Conservation (phyloP, 2,888 invertebrate genomes). For the Zaprionus lineosus region DNA sequence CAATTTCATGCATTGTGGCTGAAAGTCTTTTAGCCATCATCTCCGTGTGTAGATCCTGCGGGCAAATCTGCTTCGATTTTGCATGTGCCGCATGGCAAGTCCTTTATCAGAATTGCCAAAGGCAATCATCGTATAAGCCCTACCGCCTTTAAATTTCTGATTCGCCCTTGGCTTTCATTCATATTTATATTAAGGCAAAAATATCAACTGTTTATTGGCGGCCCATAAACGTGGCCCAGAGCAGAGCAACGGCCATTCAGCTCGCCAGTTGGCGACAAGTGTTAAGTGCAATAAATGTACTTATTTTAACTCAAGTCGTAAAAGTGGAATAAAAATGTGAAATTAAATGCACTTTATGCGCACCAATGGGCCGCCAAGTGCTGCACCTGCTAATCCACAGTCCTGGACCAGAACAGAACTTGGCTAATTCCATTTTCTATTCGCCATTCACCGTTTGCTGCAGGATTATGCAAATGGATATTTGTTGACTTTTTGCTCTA, state of each 20-base stretch:
- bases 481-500: slow-evolving; percentile 24
- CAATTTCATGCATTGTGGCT: slow-evolving; percentile 4
- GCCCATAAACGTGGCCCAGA: slow-evolving; percentile 4
- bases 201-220: slow-evolving; percentile 6
- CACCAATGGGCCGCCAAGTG: slow-evolving; percentile 6
- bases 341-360: slow-evolving; percentile 42
- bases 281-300: slow-evolving; percentile 16
- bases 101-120: slow-evolving; percentile 10
- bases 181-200: not conserved
- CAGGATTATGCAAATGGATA: slow-evolving; percentile 57
- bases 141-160: not conserved
- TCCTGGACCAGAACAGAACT: not conserved
- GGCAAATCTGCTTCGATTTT: slow-evolving; percentile 2
- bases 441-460: too few species aligned
- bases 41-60: slow-evolving; percentile 2
- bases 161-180: not conserved
- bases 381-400: slow-evolving; percentile 17
- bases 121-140: not conserved
- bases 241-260: not conserved
- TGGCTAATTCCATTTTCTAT: slow-evolving; percentile 15
- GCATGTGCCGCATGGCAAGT: slow-evolving; percentile 16
- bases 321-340: slow-evolving; percentile 28
- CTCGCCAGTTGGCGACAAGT: not conserved
- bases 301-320: slow-evolving; percentile 19
- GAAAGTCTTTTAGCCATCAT: slow-evolving; percentile 6